Conservation (phyloP, 2,797 vertebrate genomes). For the Aratinga solstitialis region DNA sequence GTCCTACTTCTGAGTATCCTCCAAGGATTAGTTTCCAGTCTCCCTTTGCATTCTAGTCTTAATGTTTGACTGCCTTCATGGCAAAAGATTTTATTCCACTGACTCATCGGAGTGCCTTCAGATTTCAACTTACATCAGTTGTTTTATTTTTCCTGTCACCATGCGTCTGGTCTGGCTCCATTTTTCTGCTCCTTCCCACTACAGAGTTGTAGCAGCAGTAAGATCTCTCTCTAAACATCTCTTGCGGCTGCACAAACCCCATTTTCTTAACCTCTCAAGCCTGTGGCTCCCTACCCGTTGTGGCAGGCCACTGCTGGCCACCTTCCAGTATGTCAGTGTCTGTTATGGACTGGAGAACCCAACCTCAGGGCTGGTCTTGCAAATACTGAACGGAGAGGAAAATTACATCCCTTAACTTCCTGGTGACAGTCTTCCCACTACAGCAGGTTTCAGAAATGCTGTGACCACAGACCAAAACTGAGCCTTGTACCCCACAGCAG, state of each 20-base stretch:
- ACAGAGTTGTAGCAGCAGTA: background rate
- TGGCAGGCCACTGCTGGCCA: background rate
- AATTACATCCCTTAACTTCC: background rate
- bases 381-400: background rate
- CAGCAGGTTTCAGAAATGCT: background rate
- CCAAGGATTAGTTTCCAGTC: background rate
- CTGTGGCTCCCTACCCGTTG: fast-evolving
- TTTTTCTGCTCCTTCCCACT: background rate
- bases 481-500: background rate
- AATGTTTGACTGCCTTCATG: background rate
- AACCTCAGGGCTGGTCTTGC: background rate
- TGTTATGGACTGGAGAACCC: background rate
- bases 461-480: background rate
- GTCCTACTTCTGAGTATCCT: background rate
- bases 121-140: background rate
- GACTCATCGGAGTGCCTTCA: background rate
- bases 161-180: background rate
- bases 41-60: background rate
- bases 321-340: background rate
- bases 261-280: background rate
- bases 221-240: background rate
- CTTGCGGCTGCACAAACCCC: background rate
- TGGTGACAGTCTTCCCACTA: background rate
- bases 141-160: background rate
- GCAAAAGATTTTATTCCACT: background rate